Conservation (phyloP, 2,113 vertebrate species). For the Australoheros scitulus region DNA sequence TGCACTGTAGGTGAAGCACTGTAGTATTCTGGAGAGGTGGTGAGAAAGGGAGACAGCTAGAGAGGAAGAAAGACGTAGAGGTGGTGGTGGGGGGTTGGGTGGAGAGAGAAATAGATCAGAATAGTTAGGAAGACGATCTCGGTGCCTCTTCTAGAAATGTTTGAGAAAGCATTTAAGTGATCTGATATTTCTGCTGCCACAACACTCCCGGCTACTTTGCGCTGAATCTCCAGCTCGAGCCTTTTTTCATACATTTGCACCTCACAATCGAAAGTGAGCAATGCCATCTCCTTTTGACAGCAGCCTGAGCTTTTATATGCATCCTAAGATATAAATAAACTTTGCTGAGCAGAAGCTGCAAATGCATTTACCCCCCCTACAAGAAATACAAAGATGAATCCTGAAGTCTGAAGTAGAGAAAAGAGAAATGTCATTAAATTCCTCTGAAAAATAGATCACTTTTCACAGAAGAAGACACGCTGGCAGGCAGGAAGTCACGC, state of each 20-base stretch:
- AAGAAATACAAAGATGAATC: slow-evolving; percentile 48
- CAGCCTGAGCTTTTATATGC: slow-evolving; percentile 67
- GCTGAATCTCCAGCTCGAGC: slow-evolving; percentile 65
- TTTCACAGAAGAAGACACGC: slow-evolving; percentile 45
- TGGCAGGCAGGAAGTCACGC: slow-evolving; percentile 14
- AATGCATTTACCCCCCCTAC: slow-evolving; percentile 69
- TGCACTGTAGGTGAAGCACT: slow-evolving; percentile 4
- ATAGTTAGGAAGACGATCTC: slow-evolving; percentile 34
- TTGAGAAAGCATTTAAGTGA: slow-evolving; percentile 72
- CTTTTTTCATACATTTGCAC: slow-evolving; percentile 83
- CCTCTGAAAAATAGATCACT: slow-evolving; percentile 65
- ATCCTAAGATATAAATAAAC: slow-evolving; percentile 79
- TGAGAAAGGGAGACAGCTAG: neutral
- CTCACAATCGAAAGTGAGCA: slow-evolving; percentile 72
- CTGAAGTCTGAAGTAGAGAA: slow-evolving; percentile 40
- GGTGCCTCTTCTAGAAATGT: slow-evolving; percentile 61
- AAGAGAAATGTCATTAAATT: slow-evolving; percentile 70
- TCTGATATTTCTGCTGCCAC: slow-evolving; percentile 72
- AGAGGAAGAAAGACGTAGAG: neutral
- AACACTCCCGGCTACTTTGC: slow-evolving; percentile 67
- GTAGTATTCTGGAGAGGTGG: neutral
- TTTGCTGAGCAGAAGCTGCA: slow-evolving; percentile 66
- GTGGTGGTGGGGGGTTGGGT: neutral
- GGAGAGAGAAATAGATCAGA: slow-evolving; percentile 16
- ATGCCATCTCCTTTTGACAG: slow-evolving; percentile 69